Evolutionary conservation across 2,797 vertebrate species (phyloP), one percentile per base, ranked within the genome.

Genomic region (Anguilla marmorata): DNA sequence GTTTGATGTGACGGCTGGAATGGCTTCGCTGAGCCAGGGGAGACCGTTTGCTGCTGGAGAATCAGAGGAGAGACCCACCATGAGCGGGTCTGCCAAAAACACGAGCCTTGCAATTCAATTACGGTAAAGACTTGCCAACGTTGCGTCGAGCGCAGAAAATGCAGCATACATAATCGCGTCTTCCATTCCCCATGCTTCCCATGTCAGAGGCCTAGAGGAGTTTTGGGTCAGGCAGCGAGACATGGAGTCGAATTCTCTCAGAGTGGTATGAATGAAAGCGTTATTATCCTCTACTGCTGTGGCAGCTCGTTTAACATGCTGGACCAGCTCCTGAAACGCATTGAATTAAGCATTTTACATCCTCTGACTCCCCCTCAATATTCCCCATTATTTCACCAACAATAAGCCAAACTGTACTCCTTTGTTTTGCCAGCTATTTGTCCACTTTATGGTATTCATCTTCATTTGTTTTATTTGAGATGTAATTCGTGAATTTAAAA

Each of bases 61-160:
- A 86, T 60, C 85, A 33, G 85, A 50, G 48, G 79, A 86, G 45
- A 33, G 88, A 79, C 87, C 87, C 85, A 56, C 85, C 27, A 86
- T 48, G 5, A 69, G 85, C 41, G 76, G 88, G 85, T 82, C 88
- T 89, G 85, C 86, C 88, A 86, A 86, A 89, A 86, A 86, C 85
- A 83, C 21, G 58, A 84, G 88, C 88, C 88, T 86, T 41, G 85
- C 88, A 89, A 89, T 89, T 89, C 88, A 89, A 89, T 89, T 89
- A 89, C 66, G 88, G 76, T 60, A 48, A 72, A 85, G 58, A 89
- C 76, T 86, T 89, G 88, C 88, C 88, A 89, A 84, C 82, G 88
- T 86, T 86, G 85, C 88, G 86, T 86, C 82, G 83, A 88, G 85
- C 45, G 76, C 88, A 89, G 88, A 89, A 89, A 86, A 89, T 89